phyloP scores from a whole-genome alignment of 2,797 vertebrate genomes.

The Chaetodon trifasciatus region DNA sequence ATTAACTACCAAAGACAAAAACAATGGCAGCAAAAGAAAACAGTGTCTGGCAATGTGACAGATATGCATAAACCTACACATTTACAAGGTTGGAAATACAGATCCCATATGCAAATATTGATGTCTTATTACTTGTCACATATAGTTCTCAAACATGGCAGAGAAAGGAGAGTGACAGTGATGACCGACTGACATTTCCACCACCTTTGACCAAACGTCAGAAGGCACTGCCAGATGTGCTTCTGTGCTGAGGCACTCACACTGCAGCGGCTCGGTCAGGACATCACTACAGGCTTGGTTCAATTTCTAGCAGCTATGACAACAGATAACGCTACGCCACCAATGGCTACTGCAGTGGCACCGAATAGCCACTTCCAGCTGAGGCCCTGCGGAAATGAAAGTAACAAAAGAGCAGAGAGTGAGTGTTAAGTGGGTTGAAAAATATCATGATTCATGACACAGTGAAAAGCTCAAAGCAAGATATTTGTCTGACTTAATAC shows the following conservation, averaged over 20 bases:
- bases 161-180: slow-evolving; percentile 70
- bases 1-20: slow-evolving; percentile 50
- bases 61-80: slow-evolving; percentile 55
- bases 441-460: background rate
- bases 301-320: slow-evolving; percentile 97
- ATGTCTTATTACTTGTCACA: slow-evolving; percentile 52
- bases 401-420: background rate
- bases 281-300: slow-evolving; percentile 46
- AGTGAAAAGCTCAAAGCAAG: slow-evolving; percentile 19
- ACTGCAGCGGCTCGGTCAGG: slow-evolving; percentile 40
- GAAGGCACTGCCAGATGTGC: slow-evolving; percentile 65
- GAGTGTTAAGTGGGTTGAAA: slow-evolving; percentile 14
- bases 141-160: slow-evolving; percentile 76
- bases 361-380: slow-evolving; percentile 99
- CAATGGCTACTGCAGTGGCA: slow-evolving; percentile 94
- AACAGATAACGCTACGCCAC: slow-evolving; percentile 96
- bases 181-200: slow-evolving; percentile 46
- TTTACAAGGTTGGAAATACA: slow-evolving; percentile 49
- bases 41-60: slow-evolving; percentile 51
- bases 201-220: slow-evolving; percentile 37
- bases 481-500: slow-evolving; percentile 13
- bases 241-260: slow-evolving; percentile 53
- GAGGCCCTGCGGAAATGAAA: slow-evolving; percentile 85
- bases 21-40: slow-evolving; percentile 58
- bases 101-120: slow-evolving; percentile 50